Conservation (phyloP, 2,888 invertebrate species). For the Andrena flavipes region DNA sequence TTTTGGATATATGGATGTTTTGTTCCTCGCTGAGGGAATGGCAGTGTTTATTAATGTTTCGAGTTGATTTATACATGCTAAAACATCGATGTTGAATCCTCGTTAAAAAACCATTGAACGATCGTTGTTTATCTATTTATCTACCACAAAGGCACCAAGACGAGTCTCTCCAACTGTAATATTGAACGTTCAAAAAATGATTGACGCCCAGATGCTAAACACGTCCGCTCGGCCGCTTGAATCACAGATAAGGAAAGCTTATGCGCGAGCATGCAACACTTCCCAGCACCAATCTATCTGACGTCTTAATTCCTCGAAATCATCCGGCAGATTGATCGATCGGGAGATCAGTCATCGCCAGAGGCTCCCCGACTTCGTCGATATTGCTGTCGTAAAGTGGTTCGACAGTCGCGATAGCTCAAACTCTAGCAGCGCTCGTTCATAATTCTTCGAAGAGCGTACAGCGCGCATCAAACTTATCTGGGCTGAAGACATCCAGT, state of each 20-base stretch:
- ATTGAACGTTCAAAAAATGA: not conserved
- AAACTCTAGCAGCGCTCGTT: slow-evolving; percentile 18
- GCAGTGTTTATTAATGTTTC: no score
- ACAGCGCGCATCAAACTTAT: not conserved
- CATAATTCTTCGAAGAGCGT: slow-evolving; percentile 19
- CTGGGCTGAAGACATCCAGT: slow-evolving; percentile 2
- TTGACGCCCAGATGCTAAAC: not conserved
- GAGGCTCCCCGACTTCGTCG: slow-evolving; percentile 29
- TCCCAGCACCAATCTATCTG: slow-evolving; percentile 13
- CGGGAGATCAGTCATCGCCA: slow-evolving; percentile 39
- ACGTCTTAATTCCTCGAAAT: slow-evolving; percentile 61
- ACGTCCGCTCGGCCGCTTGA: not conserved
- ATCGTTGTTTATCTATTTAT: not conserved
- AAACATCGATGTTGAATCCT: no score
- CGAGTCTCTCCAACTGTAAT: not conserved
- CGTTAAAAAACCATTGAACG: not conserved
- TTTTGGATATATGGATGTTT: no score
- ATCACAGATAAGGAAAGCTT: slow-evolving; percentile 8
- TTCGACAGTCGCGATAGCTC: slow-evolving; percentile 44
- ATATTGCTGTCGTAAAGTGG: slow-evolving; percentile 49
- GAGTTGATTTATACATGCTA: no score
- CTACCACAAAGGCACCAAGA: not conserved
- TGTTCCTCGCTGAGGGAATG: no score
- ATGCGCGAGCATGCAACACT: not conserved
- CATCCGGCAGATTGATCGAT: slow-evolving; percentile 47